A percentile compares a stretch with the other conserved stretches of the same genome.
These are phyloP conservation scores for Periophthalmus magnuspinnatus DNA, from an alignment of 2,797 vertebrate genomes.

Conservation along the genomic window DNA sequence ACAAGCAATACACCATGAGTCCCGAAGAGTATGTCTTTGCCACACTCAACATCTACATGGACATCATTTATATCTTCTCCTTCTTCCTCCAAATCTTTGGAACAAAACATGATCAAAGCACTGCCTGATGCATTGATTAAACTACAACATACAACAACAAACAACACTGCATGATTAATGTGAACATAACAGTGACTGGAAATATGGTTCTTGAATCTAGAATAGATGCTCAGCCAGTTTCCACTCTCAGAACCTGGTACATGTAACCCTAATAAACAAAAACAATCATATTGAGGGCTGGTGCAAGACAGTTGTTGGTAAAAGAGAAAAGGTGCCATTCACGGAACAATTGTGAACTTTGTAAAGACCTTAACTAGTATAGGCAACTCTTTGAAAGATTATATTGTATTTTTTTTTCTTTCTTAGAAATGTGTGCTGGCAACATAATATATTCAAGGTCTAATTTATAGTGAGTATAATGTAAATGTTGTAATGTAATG, in stretches of 20 bases:
- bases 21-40: conserved; percentile 94
- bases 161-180: conserved; percentile 3
- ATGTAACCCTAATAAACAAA: background rate
- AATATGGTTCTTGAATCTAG: background rate
- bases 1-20: conserved; percentile 85
- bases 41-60: conserved; percentile 91
- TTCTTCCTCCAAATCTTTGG: conserved; percentile 92
- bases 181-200: conserved; percentile 21
- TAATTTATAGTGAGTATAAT: too few relatives aligned
- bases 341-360: background rate
- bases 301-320: background rate
- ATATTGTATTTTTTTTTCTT: background rate
- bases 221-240: background rate
- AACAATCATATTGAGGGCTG: background rate
- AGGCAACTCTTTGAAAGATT: background rate
- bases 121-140: background rate
- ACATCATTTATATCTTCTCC: conserved; percentile 93
- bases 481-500: too few relatives aligned
- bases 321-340: background rate
- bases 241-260: background rate
- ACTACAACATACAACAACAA: conserved; percentile 3
- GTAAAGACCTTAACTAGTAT: too few relatives aligned
- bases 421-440: background rate
- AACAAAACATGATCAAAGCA: conserved; percentile 74
- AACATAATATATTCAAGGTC: background rate